phyloP scores from a whole-genome alignment of 2,113 vertebrate species.

The Rissa tridactyla region DNA sequence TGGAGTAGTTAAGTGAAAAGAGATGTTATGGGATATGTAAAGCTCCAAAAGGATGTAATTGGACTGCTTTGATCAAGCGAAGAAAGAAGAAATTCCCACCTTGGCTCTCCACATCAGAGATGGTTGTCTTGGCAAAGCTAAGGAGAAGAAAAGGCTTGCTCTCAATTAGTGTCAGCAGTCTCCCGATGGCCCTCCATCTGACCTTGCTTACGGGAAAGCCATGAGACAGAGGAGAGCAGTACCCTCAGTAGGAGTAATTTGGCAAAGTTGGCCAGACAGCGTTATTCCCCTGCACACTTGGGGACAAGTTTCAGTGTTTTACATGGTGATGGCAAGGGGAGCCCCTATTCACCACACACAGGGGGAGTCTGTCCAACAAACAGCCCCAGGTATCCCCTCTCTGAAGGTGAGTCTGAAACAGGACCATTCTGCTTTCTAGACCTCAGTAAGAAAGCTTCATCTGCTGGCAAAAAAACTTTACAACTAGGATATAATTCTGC shows the following conservation, averaged over 20 bases:
- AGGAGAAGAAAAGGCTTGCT: neutral
- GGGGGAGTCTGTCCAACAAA: too few relatives aligned
- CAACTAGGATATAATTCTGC: neutral
- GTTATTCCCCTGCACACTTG: neutral
- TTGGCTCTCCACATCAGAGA: neutral
- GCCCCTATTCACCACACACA: fast-evolving
- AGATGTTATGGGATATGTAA: neutral
- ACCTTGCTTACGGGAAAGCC: neutral
- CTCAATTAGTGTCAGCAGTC: neutral
- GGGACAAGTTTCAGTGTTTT: neutral
- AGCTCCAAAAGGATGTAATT: neutral
- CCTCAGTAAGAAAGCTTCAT: neutral
- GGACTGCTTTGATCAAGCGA: conserved; percentile 1
- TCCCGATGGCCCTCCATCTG: neutral
- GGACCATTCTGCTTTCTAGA: neutral
- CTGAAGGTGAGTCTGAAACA: neutral
- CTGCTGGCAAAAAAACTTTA: neutral
- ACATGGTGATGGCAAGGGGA: neutral
- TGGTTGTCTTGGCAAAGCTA: neutral
- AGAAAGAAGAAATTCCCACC: neutral
- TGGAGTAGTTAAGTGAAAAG: conserved; percentile 39
- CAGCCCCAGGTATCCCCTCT: neutral
- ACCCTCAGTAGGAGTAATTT: neutral
- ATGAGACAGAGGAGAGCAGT: neutral
- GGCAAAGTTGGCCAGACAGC: neutral